These are phyloP conservation scores for Cantharis nigra DNA, from an alignment of 2,888 invertebrate species.

Conservation along the genomic window DNA sequence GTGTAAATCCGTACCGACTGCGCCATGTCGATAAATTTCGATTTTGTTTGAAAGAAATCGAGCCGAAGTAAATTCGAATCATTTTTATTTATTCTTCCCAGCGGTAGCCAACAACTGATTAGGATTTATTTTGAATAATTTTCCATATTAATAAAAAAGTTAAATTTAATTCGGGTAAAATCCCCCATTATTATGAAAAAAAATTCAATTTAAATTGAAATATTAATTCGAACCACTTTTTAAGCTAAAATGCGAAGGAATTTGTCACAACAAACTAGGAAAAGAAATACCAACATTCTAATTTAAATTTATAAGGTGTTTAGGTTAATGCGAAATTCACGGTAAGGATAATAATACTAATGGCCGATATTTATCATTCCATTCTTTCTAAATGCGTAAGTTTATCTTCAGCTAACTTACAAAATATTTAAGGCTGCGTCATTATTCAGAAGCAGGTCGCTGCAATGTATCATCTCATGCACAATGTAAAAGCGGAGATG, in stretches of 20 bases:
- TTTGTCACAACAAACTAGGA: constrained; percentile 4
- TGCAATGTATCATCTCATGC: constrained; percentile 43
- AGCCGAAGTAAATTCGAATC: neutral
- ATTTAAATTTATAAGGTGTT: constrained; percentile 21
- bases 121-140: neutral
- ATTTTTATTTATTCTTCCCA: neutral
- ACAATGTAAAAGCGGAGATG: constrained; percentile 31
- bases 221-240: neutral
- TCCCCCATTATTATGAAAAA: neutral
- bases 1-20: neutral
- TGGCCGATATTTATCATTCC: constrained; percentile 28
- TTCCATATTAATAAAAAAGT: neutral
- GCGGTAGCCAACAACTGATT: neutral
- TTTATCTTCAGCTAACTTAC: constrained; percentile 43
- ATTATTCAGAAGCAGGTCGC: constrained; percentile 47
- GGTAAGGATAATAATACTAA: constrained; percentile 26
- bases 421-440: constrained; percentile 46
- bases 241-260: neutral
- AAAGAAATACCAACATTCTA: constrained; percentile 14
- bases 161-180: neutral
- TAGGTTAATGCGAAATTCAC: constrained; percentile 28
- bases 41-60: neutral
- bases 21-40: neutral
- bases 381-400: constrained; percentile 25
- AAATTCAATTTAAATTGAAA: neutral